phyloP scores from a whole-genome alignment of 2,113 vertebrate species.

The Percina caprodes region DNA sequence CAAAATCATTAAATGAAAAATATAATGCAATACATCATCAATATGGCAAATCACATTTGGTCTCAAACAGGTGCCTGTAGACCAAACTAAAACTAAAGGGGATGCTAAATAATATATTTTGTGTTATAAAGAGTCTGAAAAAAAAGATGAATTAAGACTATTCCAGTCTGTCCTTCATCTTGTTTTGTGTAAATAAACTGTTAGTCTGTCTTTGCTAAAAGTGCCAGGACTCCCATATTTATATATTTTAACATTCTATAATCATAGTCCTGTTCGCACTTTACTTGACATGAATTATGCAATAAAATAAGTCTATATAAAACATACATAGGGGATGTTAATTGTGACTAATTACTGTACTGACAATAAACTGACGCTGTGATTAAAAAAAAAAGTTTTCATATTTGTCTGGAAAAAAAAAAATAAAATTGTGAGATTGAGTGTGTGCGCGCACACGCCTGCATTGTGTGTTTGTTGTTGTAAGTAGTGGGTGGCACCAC shows the following conservation, averaged over 20 bases:
- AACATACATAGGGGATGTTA: not conserved
- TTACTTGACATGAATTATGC: not conserved
- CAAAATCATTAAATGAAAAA: not conserved
- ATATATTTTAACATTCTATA: constrained; percentile 67
- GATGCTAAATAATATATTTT: not conserved
- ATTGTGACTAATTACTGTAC: not conserved
- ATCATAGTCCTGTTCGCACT: not conserved
- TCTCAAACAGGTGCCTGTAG: not conserved
- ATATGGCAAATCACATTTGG: not conserved
- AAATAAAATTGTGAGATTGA: too few relatives aligned
- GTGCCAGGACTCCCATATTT: constrained; percentile 61
- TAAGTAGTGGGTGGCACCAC: constrained; percentile 24
- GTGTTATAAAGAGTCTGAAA: not conserved
- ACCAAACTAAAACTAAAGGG: not conserved
- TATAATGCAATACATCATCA: not conserved
- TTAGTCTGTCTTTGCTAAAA: not conserved
- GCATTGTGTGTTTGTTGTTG: constrained; percentile 14
- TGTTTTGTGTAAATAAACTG: constrained; percentile 75
- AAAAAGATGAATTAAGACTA: not conserved
- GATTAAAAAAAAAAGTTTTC: not conserved
- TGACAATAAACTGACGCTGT: not conserved
- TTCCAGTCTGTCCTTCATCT: constrained; percentile 6
- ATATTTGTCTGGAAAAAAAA: not conserved
- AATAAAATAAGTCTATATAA: not conserved
- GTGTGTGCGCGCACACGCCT: not conserved